Evolutionary conservation across 2,113 vertebrate species (phyloP), one percentile per base, ranked within the genome.

Genomic region (Ciconia maguari): DNA sequence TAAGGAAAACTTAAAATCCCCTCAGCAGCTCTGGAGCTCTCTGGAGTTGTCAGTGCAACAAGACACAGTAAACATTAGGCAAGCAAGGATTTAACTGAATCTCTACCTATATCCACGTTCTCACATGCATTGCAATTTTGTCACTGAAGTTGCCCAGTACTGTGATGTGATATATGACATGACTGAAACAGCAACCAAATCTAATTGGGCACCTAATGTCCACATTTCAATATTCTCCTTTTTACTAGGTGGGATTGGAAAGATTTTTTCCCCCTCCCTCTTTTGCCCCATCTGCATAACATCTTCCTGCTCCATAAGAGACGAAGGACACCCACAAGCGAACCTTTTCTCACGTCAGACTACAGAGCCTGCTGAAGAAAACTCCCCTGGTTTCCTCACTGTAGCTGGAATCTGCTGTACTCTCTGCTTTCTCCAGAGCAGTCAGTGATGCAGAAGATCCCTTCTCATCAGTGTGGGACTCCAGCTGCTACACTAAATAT

Each of bases 161-260:
- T 32, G 27, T 51, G 60, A 36, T 48, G 46, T 6, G 20, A 30
- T 18, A 30, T 18, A 42, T 0, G 1, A 49, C 7, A 51, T 1
- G 4, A 58, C 8, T 29, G 38, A 77, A 87, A 77, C 5, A 77
- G 29, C 58, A 83, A 13, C n/a, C 30, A 30, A 44, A 46, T 25
- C 29, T 64, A 41, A 14, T 4, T 34, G n/a, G 7, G 52, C 29
- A 85, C 18, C 32, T 44, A 7, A 38, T 11, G 13, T 11, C 60
- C 36, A 36, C 8, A 21, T 61, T 76, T 61, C 65, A 65, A 44
- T 41, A 74, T 6, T 24, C 42, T 21, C 62, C 22, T 21, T 82
- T 69, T 78, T 69, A 60, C 29, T 34, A 69, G 10, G 7, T 24
- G 29, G 6, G 20, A 71, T 34, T 11, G 9, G 41, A 46, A 65